Conservation (phyloP, 1,140 invertebrate genomes). For the Coenobita brevimanus region DNA sequence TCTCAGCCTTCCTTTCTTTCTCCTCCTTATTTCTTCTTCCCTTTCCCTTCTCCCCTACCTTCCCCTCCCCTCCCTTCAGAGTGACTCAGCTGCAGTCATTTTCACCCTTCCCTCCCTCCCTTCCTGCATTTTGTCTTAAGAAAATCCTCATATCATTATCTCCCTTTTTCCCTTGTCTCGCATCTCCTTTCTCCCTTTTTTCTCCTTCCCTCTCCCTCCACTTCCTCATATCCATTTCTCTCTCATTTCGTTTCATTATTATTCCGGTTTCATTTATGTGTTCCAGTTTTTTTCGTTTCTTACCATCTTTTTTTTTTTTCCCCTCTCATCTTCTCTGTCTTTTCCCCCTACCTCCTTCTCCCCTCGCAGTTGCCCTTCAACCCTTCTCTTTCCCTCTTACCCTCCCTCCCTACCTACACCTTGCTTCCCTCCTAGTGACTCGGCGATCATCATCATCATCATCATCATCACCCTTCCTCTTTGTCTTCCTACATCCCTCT, state of each 20-base stretch:
- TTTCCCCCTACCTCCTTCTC: not conserved
- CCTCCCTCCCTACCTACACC: too few species aligned
- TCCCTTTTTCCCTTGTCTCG: not conserved
- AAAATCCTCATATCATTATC: not conserved
- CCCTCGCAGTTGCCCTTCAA: too few species aligned
- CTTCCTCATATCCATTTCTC: too few species aligned
- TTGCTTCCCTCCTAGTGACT: too few species aligned
- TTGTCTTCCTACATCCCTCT: too few species aligned
- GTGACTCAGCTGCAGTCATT: not conserved
- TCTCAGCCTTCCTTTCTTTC: not conserved
- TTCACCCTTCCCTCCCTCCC: not conserved
- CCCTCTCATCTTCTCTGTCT: not conserved
- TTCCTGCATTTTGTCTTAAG: too few species aligned
- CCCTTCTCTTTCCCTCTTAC: too few species aligned
- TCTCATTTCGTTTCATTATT: too few species aligned
- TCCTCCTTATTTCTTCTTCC: slow-evolving; percentile 3
- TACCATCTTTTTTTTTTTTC: not conserved
- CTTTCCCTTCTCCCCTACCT: not conserved
- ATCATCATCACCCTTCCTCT: too few species aligned
- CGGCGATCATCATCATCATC: too few species aligned
- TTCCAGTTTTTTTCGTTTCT: not conserved
- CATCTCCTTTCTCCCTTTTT: not conserved
- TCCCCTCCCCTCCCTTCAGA: not conserved
- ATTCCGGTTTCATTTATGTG: not conserved
- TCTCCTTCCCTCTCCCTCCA: too few species aligned